Conservation (phyloP, 30 jellyfish, hydroid and myxozoan genomes). For the Haliclystus octoradiatus region DNA sequence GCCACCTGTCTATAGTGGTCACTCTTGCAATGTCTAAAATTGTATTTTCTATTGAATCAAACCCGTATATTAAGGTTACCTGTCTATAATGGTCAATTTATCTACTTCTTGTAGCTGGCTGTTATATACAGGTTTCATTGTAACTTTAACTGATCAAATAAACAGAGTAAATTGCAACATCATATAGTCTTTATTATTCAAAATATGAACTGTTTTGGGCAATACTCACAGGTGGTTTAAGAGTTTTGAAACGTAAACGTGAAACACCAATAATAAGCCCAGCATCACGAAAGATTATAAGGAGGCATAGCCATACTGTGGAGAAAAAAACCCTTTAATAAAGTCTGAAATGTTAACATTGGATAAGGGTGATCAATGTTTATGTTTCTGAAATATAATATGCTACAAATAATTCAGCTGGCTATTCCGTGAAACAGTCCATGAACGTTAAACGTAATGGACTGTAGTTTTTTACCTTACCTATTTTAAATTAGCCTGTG, state of each 20-base stretch:
- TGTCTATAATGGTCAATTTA: background rate
- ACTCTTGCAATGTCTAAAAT: background rate
- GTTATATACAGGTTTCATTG: background rate
- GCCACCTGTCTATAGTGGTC: background rate
- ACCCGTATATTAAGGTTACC: background rate
- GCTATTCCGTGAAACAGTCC: no score
- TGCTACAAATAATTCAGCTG: background rate
- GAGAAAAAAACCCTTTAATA: background rate
- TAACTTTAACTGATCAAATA: background rate
- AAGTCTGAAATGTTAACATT: background rate
- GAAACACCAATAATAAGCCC: slow-evolving; percentile 49
- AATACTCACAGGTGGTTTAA: slow-evolving; percentile 82
- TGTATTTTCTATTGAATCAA: background rate
- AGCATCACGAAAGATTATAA: slow-evolving; percentile 74
- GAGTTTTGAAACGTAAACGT: slow-evolving; percentile 59
- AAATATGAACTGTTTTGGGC: no score
- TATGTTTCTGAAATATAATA: background rate
- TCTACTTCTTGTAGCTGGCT: background rate
- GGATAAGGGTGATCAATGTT: background rate
- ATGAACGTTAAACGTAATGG: no score
- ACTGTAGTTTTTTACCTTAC: no score
- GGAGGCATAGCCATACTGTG: slow-evolving; percentile 60
- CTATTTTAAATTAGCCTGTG: no score
- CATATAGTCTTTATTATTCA: no score
- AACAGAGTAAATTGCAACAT: background rate